Conservation (phyloP, 2,113 vertebrate species). For the Mugil cephalus region DNA sequence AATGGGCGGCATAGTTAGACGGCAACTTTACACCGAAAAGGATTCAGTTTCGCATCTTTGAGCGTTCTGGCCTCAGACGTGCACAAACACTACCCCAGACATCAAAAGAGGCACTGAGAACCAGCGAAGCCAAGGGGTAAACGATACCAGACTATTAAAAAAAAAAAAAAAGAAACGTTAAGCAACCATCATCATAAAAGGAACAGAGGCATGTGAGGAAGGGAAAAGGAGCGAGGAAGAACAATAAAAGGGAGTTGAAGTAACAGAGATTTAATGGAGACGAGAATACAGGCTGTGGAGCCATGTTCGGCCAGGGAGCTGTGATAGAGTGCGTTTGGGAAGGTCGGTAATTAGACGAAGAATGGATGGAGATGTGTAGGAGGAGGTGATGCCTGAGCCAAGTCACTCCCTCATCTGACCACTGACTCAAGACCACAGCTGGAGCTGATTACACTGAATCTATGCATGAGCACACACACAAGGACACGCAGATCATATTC, state of each 20-base stretch:
- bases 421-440: constrained; percentile 83
- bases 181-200: constrained; percentile 29
- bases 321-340: constrained; percentile 39
- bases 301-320: constrained; percentile 30
- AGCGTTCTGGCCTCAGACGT: constrained; percentile 17
- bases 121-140: constrained; percentile 46
- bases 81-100: constrained; percentile 39
- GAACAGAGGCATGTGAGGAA: not conserved
- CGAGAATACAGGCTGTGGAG: constrained; percentile 20
- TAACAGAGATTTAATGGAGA: constrained; percentile 18
- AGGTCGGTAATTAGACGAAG: constrained; percentile 74
- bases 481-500: constrained; percentile 63
- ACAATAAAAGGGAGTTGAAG: constrained; percentile 30
- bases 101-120: constrained; percentile 30
- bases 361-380: constrained; percentile 76
- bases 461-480: constrained; percentile 33
- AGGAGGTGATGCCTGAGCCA: constrained; percentile 66
- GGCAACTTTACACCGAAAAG: not conserved
- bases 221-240: not conserved
- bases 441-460: constrained; percentile 73
- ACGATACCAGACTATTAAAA: constrained; percentile 41
- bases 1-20: not conserved
- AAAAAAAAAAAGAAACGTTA: no score
- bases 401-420: constrained; percentile 77
- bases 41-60: constrained; percentile 9